Evolutionary conservation across 1,140 invertebrate species (phyloP).

Genomic region (Eufriesea mexicana): DNA sequence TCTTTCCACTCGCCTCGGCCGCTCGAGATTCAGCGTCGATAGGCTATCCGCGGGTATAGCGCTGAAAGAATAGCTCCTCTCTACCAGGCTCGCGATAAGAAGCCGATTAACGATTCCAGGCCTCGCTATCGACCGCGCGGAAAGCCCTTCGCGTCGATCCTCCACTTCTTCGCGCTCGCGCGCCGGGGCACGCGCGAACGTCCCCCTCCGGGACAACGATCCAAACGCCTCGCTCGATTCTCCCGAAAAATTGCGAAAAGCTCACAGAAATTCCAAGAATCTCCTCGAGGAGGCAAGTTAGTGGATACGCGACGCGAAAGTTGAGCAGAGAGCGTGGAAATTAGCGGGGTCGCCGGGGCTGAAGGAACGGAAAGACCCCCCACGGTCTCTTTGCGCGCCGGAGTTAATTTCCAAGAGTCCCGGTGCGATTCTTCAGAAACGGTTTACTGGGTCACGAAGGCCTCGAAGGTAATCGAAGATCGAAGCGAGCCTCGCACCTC

Average conservation of each 20-base stretch:
- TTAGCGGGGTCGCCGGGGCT: too few species aligned
- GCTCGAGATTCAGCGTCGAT: constrained; percentile 2
- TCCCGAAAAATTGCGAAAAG: background rate
- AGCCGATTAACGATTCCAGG: constrained; percentile 8
- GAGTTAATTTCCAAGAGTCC: constrained; percentile 11
- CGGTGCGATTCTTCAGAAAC: constrained; percentile 12
- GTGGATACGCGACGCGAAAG: too few species aligned
- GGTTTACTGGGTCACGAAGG: constrained; percentile 26
- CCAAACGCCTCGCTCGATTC: too few species aligned
- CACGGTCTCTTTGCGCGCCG: too few species aligned
- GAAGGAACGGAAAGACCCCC: too few species aligned
- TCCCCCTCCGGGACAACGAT: too few species aligned
- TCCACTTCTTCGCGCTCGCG: background rate
- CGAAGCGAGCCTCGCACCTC: background rate
- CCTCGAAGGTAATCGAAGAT: constrained; percentile 1
- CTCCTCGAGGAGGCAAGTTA: too few species aligned
- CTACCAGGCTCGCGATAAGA: background rate
- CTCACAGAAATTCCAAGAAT: too few species aligned
- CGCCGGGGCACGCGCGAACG: too few species aligned
- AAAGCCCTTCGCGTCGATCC: background rate
- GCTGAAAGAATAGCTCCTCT: background rate
- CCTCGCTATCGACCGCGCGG: background rate
- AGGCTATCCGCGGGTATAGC: background rate
- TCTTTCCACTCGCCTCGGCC: background rate
- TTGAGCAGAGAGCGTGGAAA: too few species aligned